Evolutionary conservation across 2,888 invertebrate species (phyloP).

Genomic region (Drymonia ruficornis): DNA sequence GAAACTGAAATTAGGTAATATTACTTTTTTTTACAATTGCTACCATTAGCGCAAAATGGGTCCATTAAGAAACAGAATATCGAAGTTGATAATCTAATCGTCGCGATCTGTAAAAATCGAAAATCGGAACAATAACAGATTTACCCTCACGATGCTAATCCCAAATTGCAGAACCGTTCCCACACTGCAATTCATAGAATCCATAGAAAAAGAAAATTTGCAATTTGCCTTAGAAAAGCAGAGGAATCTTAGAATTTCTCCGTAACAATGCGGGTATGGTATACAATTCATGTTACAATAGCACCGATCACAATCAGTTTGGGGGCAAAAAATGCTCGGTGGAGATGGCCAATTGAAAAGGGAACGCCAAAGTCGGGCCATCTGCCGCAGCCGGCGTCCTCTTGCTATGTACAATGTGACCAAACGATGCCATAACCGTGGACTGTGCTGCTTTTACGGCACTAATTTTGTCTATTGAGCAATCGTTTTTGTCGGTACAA

Average conservation of each 20-base stretch:
- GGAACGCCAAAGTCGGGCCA: slow-evolving; percentile 61
- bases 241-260: slow-evolving; percentile 64
- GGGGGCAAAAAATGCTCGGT: slow-evolving; percentile 63
- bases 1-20: not conserved
- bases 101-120: not conserved
- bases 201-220: slow-evolving; percentile 65
- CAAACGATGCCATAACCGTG: slow-evolving; percentile 47
- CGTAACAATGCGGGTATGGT: slow-evolving; percentile 58
- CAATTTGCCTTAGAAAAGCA: slow-evolving; percentile 66
- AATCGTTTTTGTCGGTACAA: too few relatives aligned
- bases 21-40: slow-evolving; percentile 20
- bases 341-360: slow-evolving; percentile 77
- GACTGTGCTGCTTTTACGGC: slow-evolving; percentile 36
- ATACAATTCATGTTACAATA: slow-evolving; percentile 69
- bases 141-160: slow-evolving; percentile 57
- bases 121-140: not conserved
- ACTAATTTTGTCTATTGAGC: slow-evolving; percentile 23
- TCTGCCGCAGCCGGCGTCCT: slow-evolving; percentile 73
- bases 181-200: slow-evolving; percentile 63
- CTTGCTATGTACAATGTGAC: slow-evolving; percentile 50
- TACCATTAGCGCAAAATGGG: slow-evolving; percentile 23
- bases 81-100: slow-evolving; percentile 21
- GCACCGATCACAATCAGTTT: slow-evolving; percentile 73
- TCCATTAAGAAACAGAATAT: slow-evolving; percentile 37
- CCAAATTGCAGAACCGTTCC: slow-evolving; percentile 60